Base-by-base conservation (phyloP, 2,888 invertebrate genomes). In the Lomographa bimaculata region DNA sequence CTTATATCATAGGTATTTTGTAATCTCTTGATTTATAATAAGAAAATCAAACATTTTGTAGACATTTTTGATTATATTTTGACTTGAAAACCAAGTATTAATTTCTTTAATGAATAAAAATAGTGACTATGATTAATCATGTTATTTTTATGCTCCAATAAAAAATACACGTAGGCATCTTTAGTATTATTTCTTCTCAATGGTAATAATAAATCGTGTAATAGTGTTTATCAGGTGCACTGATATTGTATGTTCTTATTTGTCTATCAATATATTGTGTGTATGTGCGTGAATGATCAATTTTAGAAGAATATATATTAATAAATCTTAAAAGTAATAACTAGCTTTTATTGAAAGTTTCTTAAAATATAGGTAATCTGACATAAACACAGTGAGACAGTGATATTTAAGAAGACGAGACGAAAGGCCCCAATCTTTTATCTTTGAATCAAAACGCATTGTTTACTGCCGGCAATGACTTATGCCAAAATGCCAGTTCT, bases 271-370 rank as follows among this genome's bases (percentile, higher is more conserved):
- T 72, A 72, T 30, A 73, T 62, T 79, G 80, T 84, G 85, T 87
- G 86, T 84, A 80, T 81, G 82, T 84, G 86, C 76, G 81, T 86
- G 85, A 82, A 83, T 89, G 86, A 87, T 83, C 72, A 81, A 81
- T 80, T 85, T 85, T 87, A 85, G 85, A 81, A 68, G 71, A 79
- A 82, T 81, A 79, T 79, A 34, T 35, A 29, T 21, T 33, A 42
- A 46, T 46, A 49, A 46, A 47, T 42, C 37, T 33, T 37, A 39
- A 46, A 37, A 36, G n/a, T n/a, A n/a, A n/a, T n/a, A n/a, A n/a
- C n/a, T 7, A 5, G 7, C 7, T 26, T 44, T 48, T 52, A 39
- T 46, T 21, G 20, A n/a, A n/a, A n/a, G n/a, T n/a, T n/a, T n/a
- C n/a, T n/a, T n/a, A n/a, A n/a, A n/a, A n/a, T n/a, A n/a, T n/a